These are phyloP conservation scores for Acanthosepion pharaonis DNA, from an alignment of 2,888 invertebrate species.

Conservation along the genomic window DNA sequence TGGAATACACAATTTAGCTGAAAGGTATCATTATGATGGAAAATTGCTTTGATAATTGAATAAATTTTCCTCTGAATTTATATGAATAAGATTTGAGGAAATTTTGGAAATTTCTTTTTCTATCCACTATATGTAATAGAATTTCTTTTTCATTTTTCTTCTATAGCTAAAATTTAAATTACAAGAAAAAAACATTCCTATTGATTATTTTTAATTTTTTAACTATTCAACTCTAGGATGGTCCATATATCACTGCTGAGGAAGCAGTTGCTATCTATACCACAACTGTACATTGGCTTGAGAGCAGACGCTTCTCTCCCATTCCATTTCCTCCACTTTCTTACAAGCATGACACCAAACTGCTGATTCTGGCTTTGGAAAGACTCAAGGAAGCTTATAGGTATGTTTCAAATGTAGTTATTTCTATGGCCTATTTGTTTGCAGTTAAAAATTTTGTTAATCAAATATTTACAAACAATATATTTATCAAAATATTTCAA, in stretches of 20 bases:
- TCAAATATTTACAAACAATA: too few species aligned
- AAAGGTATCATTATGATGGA: background rate
- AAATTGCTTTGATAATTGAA: background rate
- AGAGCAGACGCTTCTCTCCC: conserved; percentile 97
- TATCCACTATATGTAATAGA: too few species aligned
- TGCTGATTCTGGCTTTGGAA: conserved; percentile 96
- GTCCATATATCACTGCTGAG: conserved; percentile 99
- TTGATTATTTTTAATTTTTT: background rate
- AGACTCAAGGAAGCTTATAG: conserved; percentile 96
- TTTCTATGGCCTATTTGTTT: too few species aligned
- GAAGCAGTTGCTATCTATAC: conserved; percentile 99
- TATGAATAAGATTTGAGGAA: too few species aligned
- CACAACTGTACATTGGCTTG: conserved; percentile 99
- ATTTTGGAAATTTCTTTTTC: too few species aligned
- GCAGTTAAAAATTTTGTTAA: too few species aligned
- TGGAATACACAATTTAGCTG: background rate
- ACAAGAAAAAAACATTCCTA: background rate
- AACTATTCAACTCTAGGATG: conserved; percentile 81
- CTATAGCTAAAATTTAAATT: too few species aligned
- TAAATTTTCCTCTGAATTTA: too few species aligned
- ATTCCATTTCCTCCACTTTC: conserved; percentile 99
- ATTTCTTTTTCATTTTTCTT: too few species aligned
- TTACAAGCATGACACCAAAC: conserved; percentile 99
- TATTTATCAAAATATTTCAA: too few species aligned
- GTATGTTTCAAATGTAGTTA: conserved; percentile 62